Conservation (phyloP, 2,888 invertebrate genomes). For the Homarus gammarus region DNA sequence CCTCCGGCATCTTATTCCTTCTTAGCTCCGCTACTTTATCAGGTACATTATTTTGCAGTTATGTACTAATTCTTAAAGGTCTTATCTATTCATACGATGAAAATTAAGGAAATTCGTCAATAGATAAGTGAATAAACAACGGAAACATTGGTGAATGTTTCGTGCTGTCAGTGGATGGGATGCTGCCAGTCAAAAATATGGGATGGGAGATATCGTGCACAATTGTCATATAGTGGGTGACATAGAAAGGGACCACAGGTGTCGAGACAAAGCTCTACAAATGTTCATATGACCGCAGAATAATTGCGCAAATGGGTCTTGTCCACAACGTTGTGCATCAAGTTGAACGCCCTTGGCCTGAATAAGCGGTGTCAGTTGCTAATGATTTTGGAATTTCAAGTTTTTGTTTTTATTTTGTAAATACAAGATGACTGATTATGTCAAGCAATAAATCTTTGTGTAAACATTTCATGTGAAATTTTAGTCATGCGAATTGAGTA, state of each 20-base stretch:
- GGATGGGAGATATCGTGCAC: not conserved
- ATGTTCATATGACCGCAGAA: not conserved
- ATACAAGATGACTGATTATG: no score
- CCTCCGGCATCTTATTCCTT: constrained; percentile 69
- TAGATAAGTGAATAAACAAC: not conserved
- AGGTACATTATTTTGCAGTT: constrained; percentile 33
- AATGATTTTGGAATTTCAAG: no score
- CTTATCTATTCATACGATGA: not conserved
- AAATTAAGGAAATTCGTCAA: constrained; percentile 5
- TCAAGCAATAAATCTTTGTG: no score
- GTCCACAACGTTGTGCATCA: not conserved
- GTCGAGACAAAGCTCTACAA: not conserved
- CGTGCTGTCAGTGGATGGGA: not conserved
- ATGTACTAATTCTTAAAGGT: not conserved
- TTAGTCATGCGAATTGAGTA: no score
- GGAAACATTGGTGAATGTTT: constrained; percentile 16
- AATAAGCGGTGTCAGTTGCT: no score
- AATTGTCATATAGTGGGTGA: not conserved
- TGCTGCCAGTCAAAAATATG: not conserved
- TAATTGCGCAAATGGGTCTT: not conserved
- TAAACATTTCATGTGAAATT: no score
- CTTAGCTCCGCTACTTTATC: constrained; percentile 60
- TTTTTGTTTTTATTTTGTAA: no score
- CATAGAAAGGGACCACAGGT: not conserved
- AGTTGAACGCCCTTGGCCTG: constrained; percentile 30